Conservation (phyloP, 2,113 vertebrate genomes). For the Silurus asotus region DNA sequence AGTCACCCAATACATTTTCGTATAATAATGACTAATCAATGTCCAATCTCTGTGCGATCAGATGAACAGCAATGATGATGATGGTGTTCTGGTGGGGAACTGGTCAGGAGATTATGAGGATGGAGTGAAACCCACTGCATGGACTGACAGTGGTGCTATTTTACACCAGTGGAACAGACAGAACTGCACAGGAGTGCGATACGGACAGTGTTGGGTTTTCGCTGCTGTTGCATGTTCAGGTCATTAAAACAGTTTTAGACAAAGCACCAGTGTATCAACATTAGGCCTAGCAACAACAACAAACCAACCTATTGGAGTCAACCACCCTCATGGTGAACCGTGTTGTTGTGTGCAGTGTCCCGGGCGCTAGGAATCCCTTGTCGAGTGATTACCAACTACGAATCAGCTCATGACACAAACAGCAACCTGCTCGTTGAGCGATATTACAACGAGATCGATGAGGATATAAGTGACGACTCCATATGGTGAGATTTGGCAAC, state of each 20-base stretch:
- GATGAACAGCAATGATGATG: slow-evolving; percentile 87
- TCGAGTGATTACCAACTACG: slow-evolving; percentile 86
- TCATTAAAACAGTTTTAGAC: slow-evolving; percentile 57
- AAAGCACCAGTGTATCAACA: neutral
- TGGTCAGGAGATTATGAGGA: slow-evolving; percentile 73
- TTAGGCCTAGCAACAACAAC: neutral
- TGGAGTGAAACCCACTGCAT: slow-evolving; percentile 78
- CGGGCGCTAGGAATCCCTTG: slow-evolving; percentile 82
- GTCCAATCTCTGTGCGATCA: slow-evolving; percentile 53
- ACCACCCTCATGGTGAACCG: neutral
- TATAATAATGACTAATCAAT: neutral
- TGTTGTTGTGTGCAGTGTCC: slow-evolving; percentile 71
- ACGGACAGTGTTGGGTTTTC: slow-evolving; percentile 93
- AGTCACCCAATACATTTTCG: neutral
- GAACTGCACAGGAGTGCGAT: slow-evolving; percentile 75
- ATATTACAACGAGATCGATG: slow-evolving; percentile 64
- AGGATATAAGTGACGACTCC: slow-evolving; percentile 68
- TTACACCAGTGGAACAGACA: slow-evolving; percentile 77
- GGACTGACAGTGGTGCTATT: slow-evolving; percentile 84
- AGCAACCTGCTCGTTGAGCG: slow-evolving; percentile 85
- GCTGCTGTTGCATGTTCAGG: slow-evolving; percentile 87
- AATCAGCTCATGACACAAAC: slow-evolving; percentile 83
- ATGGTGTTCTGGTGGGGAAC: slow-evolving; percentile 78
- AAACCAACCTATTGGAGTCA: neutral
- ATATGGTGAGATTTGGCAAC: slow-evolving; percentile 78